These are phyloP conservation scores for Dryomyza anilis DNA, from an alignment of 2,888 invertebrate species.

Conservation along the genomic window DNA sequence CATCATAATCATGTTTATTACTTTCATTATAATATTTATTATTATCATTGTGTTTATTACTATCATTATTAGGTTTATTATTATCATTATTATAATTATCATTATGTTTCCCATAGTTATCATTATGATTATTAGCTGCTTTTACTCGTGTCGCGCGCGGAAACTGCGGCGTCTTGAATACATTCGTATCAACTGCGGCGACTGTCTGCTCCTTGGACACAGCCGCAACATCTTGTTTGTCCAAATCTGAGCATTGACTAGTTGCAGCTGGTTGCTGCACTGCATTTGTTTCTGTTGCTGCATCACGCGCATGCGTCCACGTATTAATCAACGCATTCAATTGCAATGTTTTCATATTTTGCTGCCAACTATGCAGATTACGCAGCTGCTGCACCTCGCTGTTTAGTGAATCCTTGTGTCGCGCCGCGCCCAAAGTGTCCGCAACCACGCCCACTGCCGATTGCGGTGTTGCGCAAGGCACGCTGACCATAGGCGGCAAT, in stretches of 20 bases:
- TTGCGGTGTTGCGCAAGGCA: slow-evolving; percentile 37
- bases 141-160: too few relatives aligned
- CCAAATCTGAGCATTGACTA: too few relatives aligned
- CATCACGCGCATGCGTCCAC: slow-evolving; percentile 7
- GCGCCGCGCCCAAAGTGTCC: background rate
- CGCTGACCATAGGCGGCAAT: slow-evolving; percentile 48
- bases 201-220: too few relatives aligned
- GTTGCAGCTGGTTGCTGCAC: background rate
- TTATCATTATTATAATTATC: background rate
- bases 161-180: background rate
- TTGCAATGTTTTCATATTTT: slow-evolving; percentile 20
- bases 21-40: background rate
- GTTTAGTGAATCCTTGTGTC: background rate
- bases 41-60: background rate
- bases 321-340: slow-evolving; percentile 18
- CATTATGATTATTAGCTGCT: background rate
- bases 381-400: background rate
- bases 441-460: background rate
- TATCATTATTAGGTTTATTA: background rate
- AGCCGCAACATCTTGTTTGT: too few relatives aligned
- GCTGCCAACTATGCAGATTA: slow-evolving; percentile 32
- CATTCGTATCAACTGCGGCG: background rate
- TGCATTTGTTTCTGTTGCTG: background rate
- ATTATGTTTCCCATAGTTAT: background rate
- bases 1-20: background rate